A percentile compares a stretch with the other conserved stretches of the same genome.
Evolutionary conservation across 2,113 vertebrate genomes (phyloP).

Genomic region (Periophthalmus modestus): DNA sequence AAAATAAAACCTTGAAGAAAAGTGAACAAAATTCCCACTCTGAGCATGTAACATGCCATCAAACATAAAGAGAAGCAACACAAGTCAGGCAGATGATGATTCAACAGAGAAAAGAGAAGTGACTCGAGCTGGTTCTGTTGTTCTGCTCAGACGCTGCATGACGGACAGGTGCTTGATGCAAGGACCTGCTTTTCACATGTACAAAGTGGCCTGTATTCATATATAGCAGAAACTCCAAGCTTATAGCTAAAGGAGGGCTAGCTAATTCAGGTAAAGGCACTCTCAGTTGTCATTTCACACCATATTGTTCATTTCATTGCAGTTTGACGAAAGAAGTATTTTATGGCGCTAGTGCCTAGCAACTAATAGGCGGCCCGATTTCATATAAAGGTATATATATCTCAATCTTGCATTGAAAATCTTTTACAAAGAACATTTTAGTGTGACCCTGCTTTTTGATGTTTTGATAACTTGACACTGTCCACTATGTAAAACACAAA

Average conservation of each 20-base stretch:
- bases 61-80: slow-evolving; percentile 78
- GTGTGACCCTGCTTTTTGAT: slow-evolving; percentile 84
- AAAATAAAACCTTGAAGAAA: slow-evolving; percentile 59
- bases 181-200: slow-evolving; percentile 75
- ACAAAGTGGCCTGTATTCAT: slow-evolving; percentile 74
- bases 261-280: slow-evolving; percentile 91
- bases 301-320: slow-evolving; percentile 82
- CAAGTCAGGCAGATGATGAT: slow-evolving; percentile 82
- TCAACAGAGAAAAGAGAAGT: slow-evolving; percentile 82
- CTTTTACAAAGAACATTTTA: slow-evolving; percentile 77
- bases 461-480: slow-evolving; percentile 83
- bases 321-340: slow-evolving; percentile 80
- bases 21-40: slow-evolving; percentile 52
- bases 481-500: slow-evolving; percentile 86
- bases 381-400: slow-evolving; percentile 59
- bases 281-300: slow-evolving; percentile 86
- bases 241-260: slow-evolving; percentile 91
- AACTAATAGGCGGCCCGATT: slow-evolving; percentile 78
- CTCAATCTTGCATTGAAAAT: slow-evolving; percentile 83
- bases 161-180: slow-evolving; percentile 80
- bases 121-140: slow-evolving; percentile 69
- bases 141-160: slow-evolving; percentile 80
- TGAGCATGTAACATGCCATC: slow-evolving; percentile 81
- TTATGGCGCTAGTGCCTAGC: slow-evolving; percentile 78
- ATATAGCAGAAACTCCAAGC: slow-evolving; percentile 80